phyloP scores from a whole-genome alignment of 2,113 vertebrate species.

The Laterallus jamaicensis region DNA sequence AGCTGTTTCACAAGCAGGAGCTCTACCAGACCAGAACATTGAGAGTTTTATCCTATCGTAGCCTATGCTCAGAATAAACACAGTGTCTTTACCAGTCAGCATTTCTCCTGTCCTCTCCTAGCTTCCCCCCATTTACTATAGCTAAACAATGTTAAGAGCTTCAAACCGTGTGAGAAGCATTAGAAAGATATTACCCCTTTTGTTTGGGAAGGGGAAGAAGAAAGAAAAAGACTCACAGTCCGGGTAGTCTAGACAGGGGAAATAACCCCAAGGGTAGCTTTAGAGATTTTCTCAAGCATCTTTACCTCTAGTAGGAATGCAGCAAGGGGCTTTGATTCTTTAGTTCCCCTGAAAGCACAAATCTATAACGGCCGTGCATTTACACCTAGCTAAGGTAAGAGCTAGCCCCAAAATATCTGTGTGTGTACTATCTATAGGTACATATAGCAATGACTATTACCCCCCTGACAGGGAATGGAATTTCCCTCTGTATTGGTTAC shows the following conservation, averaged over 20 bases:
- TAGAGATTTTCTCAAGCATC: background rate
- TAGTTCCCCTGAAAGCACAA: background rate
- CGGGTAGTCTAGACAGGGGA: background rate
- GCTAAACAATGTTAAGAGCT: background rate
- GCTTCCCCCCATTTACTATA: background rate
- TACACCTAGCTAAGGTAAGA: background rate
- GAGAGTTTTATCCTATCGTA: background rate
- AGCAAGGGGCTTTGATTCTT: background rate
- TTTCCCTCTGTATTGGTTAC: background rate
- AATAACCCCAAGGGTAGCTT: background rate
- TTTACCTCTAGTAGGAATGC: background rate
- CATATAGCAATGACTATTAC: background rate
- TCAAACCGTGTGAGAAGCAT: background rate
- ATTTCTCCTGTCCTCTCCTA: background rate
- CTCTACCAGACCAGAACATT: background rate
- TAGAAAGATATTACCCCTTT: background rate
- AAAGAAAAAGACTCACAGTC: background rate
- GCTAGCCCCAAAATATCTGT: background rate
- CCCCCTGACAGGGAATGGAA: background rate
- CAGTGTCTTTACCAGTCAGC: background rate
- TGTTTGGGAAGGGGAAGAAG: background rate
- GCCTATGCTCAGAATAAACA: background rate
- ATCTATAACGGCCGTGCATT: background rate
- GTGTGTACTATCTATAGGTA: background rate
- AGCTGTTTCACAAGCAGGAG: background rate